phyloP scores from a whole-genome alignment of 2,797 vertebrate genomes.

The Xenops minutus region DNA sequence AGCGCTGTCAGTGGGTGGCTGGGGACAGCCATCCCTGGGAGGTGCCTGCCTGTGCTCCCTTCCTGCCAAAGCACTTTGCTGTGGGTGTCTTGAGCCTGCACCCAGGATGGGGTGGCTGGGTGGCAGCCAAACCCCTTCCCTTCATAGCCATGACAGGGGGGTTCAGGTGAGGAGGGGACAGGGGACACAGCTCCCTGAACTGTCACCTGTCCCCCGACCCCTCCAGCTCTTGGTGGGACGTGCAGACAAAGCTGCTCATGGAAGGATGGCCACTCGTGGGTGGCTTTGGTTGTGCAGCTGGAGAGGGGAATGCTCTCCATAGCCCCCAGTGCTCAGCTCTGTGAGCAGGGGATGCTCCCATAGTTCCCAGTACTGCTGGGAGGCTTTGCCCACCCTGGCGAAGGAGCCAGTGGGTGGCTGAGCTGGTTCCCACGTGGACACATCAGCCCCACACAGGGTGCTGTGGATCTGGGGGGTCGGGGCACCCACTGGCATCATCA shows the following conservation, averaged over 20 bases:
- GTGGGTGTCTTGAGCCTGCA: neutral
- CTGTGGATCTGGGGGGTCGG: fast-evolving
- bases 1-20: neutral
- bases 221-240: neutral
- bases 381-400: neutral
- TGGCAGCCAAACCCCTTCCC: neutral
- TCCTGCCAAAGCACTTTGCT: fast-evolving
- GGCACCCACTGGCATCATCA: neutral
- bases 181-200: neutral
- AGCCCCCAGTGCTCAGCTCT: neutral
- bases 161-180: neutral
- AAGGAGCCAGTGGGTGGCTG: neutral
- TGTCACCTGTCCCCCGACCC: neutral
- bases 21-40: neutral
- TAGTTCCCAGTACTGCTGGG: fast-evolving
- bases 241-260: fast-evolving
- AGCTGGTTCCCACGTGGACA: neutral
- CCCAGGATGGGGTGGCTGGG: neutral
- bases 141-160: fast-evolving
- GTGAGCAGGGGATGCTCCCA: neutral
- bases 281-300: fast-evolving
- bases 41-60: neutral
- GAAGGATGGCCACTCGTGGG: fast-evolving
- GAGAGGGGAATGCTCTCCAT: fast-evolving
- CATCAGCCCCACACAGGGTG: fast-evolving